Evolutionary conservation across 2,888 invertebrate genomes (phyloP), one percentile per base, ranked within the genome.

Genomic region (Ariolimax columbianus): DNA sequence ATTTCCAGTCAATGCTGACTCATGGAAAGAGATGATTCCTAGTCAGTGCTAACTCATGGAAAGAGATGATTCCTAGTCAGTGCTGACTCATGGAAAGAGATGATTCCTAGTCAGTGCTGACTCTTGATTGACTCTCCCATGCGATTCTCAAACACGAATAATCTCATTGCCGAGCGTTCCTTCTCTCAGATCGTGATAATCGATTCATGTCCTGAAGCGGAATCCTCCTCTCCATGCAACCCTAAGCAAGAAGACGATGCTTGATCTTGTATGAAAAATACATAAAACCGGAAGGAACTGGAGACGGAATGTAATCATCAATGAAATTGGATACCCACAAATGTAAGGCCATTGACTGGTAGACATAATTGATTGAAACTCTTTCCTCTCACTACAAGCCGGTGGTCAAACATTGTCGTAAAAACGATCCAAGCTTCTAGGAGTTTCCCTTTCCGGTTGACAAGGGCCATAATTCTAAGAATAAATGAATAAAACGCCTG

Each of bases 341-440:
- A 77, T 59, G 77, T 77, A 33, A 55, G 33, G 51, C 59, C 23
- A 77, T 77, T 77, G 78, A 78, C 59, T 78, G 63, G 38, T n/a
- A 78, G 11, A 78, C 19, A 78, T 78, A 78, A 63, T 40, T 63
- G 78, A 78, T 78, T 78, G 78, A 78, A 78, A 78, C 40, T 78
- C 26, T 36, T 59, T 63, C 78, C 63, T 40, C 78, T 26, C 59
- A 26, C n/a, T 38, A 11, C 40, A n/a, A 33, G 40, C 38, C n/a
- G 14, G 78, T 63, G 78, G 63, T 59, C 63, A 78, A 63, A 78
- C 78, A 78, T n/a, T 78, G 63, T 38, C 78, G 38, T 40, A 38
- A 78, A 23, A 78, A 63, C 40, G 63, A 63, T 40, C 63, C n/a
- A 63, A 47, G 63, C 63, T 78, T 78, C 63, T 78, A 63, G 63